phyloP scores from a whole-genome alignment of 2,888 invertebrate genomes.

The Drosophila dives region DNA sequence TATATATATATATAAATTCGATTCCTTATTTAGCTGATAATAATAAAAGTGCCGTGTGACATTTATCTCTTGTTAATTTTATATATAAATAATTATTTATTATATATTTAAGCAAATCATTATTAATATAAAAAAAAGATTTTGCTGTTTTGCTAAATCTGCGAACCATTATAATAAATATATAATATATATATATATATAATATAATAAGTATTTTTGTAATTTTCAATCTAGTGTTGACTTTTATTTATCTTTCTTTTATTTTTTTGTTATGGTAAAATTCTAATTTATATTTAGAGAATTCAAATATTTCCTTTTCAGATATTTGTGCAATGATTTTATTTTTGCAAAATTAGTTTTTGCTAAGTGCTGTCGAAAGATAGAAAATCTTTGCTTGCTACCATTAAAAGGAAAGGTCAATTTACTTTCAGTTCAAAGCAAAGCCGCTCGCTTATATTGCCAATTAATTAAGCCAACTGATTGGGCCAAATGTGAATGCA shows the following conservation, averaged over 20 bases:
- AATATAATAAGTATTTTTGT: background rate
- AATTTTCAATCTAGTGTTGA: background rate
- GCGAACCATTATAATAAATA: too few species aligned
- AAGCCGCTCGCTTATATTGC: background rate
- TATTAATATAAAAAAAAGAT: background rate
- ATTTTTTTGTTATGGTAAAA: background rate
- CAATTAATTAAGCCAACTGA: slow-evolving; percentile 76
- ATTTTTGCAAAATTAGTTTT: background rate
- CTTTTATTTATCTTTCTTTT: background rate
- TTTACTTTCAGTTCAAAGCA: slow-evolving; percentile 43
- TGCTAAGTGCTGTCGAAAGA: background rate
- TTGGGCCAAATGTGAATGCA: slow-evolving; percentile 74
- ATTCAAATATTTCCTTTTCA: background rate
- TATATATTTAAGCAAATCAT: background rate
- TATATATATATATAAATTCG: background rate
- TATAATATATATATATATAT: too few species aligned
- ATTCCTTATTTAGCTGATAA: background rate
- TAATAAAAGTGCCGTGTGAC: background rate
- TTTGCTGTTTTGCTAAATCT: background rate
- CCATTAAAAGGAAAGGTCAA: slow-evolving; percentile 40
- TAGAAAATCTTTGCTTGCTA: background rate
- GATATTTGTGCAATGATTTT: background rate
- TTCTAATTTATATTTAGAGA: background rate
- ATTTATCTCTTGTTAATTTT: background rate
- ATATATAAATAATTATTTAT: background rate